phyloP scores from a whole-genome alignment of 2,888 invertebrate genomes.

The Nephrotoma appendiculata region DNA sequence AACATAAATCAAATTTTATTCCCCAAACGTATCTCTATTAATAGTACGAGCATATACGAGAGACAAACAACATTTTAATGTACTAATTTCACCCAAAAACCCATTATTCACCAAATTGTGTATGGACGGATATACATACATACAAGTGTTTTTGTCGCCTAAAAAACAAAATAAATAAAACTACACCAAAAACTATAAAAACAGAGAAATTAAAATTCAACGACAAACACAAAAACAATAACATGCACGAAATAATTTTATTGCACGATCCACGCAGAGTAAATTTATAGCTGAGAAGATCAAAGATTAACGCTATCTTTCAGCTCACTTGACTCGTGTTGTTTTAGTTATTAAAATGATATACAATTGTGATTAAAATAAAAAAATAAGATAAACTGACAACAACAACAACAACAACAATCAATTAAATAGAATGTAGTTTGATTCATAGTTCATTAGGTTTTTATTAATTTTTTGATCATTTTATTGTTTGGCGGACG shows the following conservation, averaged over 20 bases:
- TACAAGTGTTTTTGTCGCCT: constrained; percentile 12
- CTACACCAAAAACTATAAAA: neutral
- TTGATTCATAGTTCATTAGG: neutral
- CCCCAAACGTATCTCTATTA: neutral
- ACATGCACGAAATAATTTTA: constrained; percentile 7
- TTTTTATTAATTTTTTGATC: neutral
- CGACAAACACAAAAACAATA: neutral
- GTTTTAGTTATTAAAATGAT: constrained; percentile 9
- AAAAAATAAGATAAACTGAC: neutral
- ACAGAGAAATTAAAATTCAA: neutral
- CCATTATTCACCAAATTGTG: neutral
- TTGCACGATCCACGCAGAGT: constrained; percentile 10
- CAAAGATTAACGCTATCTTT: constrained; percentile 13
- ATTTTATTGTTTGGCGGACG: neutral
- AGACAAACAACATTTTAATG: neutral
- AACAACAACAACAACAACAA: neutral
- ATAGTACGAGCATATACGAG: neutral
- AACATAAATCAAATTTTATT: neutral
- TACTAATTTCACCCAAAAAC: neutral
- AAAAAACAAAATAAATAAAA: neutral
- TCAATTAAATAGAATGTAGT: neutral
- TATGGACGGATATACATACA: neutral
- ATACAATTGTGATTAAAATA: constrained; percentile 1
- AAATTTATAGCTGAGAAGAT: constrained; percentile 11
- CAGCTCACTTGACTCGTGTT: constrained; percentile 12